Evolutionary conservation across 2,113 vertebrate species (phyloP).

Genomic region (Psephotus haematonotus): DNA sequence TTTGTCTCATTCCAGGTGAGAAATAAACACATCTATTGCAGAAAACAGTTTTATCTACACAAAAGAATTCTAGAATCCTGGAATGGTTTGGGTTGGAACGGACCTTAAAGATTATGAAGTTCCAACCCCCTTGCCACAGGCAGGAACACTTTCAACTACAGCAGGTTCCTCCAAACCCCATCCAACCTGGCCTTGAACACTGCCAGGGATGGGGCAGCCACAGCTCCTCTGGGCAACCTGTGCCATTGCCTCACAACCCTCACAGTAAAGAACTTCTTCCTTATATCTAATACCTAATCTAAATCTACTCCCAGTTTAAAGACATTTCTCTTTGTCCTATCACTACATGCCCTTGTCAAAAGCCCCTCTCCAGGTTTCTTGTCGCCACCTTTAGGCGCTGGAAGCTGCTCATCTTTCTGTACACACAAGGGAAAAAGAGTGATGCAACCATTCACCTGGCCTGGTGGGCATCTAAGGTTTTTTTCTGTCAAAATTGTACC

Average conservation of each 20-base stretch:
- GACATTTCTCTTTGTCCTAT: not conserved
- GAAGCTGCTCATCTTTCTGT: not conserved
- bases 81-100: not conserved
- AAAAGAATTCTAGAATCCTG: not conserved
- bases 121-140: not conserved
- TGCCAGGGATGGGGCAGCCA: not conserved
- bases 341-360: not conserved
- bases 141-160: not conserved
- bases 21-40: not conserved
- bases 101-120: not conserved
- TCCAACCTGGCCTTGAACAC: not conserved
- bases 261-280: not conserved
- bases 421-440: not conserved
- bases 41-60: not conserved
- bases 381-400: not conserved
- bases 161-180: not conserved
- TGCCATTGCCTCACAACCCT: not conserved
- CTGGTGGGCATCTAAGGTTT: not conserved
- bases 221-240: not conserved
- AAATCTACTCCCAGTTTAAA: not conserved
- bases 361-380: not conserved
- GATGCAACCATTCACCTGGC: fast-evolving
- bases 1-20: not conserved
- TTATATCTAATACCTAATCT: not conserved
- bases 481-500: not conserved